Evolutionary conservation across 2,888 invertebrate species (phyloP).

Genomic region (Xanthia togata): DNA sequence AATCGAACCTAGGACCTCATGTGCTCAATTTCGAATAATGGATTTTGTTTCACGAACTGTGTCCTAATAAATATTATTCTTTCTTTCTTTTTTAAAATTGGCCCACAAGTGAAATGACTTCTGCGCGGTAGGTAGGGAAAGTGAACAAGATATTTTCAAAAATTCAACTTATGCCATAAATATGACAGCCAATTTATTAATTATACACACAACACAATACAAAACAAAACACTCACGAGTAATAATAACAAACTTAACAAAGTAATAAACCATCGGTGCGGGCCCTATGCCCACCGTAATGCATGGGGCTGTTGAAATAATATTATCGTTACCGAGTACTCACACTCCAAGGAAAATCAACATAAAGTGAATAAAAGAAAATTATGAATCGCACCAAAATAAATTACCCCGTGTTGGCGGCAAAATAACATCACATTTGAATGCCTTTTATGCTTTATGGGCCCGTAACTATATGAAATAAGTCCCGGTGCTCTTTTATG

Average conservation of each 20-base stretch:
- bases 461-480: conserved; percentile 89
- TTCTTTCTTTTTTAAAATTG: no score
- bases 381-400: conserved; percentile 90
- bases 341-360: conserved; percentile 90
- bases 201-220: conserved; percentile 61
- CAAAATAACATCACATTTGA: conserved; percentile 91
- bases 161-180: conserved; percentile 4
- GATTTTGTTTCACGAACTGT: no score
- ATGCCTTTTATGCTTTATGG: conserved; percentile 90
- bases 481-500: conserved; percentile 87
- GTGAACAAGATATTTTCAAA: not conserved
- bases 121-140: not conserved
- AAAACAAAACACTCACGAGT: conserved; percentile 67
- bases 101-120: not conserved
- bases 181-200: conserved; percentile 55
- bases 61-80: no score
- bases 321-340: conserved; percentile 89
- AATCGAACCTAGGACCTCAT: no score
- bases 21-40: no score
- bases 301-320: conserved; percentile 89
- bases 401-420: conserved; percentile 90
- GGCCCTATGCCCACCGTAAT: conserved; percentile 78
- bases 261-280: conserved; percentile 82
- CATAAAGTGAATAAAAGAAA: conserved; percentile 91
- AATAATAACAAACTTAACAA: conserved; percentile 84